Conservation (phyloP, 2,113 vertebrate genomes). For the Toxostoma redivivum region DNA sequence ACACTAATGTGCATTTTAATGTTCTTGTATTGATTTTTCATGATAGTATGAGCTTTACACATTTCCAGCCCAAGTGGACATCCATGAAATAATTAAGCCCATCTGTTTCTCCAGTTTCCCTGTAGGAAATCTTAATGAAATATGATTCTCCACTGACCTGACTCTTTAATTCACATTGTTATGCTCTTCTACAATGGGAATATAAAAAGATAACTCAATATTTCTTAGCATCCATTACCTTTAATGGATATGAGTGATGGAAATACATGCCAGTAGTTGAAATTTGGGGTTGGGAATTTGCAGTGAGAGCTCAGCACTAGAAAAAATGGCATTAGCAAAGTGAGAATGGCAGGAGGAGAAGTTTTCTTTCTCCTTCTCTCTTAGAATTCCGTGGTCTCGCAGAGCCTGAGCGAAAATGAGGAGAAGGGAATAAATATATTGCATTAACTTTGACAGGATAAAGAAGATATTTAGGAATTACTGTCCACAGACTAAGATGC, state of each 20-base stretch:
- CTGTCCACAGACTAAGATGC: not conserved
- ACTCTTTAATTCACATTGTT: not conserved
- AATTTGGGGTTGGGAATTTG: not conserved
- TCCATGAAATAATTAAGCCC: not conserved
- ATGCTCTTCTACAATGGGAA: not conserved
- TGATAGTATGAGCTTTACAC: not conserved
- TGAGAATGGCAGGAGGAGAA: accelerated
- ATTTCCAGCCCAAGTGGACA: not conserved
- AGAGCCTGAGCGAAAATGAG: not conserved
- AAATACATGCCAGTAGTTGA: not conserved
- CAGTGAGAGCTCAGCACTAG: not conserved
- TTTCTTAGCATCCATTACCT: not conserved
- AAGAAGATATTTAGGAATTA: not conserved
- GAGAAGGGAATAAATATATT: accelerated
- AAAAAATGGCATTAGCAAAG: not conserved
- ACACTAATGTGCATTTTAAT: not conserved
- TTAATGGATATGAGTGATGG: not conserved
- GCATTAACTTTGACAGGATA: accelerated
- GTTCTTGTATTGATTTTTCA: not conserved
- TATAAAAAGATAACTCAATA: not conserved
- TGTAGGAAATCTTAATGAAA: not conserved
- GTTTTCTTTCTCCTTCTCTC: not conserved
- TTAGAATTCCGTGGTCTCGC: not conserved
- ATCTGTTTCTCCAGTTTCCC: not conserved
- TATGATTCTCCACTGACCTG: not conserved